Percentiles rank a stretch among this genome's conserved stretches.
Evolutionary conservation across 2,113 vertebrate genomes (phyloP).

Genomic region (Eudyptes chrysolophus): DNA sequence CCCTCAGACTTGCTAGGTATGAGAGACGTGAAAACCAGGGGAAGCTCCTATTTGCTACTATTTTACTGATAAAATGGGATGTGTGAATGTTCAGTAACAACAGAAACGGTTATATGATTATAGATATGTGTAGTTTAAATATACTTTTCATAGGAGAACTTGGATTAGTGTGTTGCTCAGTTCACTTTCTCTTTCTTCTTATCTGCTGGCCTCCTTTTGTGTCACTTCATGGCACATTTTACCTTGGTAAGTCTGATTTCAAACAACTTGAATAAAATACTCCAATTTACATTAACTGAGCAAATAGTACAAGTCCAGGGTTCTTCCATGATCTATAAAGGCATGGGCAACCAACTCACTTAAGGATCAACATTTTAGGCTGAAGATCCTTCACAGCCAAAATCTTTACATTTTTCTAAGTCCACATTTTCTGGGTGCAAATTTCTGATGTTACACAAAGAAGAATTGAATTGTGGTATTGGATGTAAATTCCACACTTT

Average conservation of each 20-base stretch:
- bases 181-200: neutral
- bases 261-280: neutral
- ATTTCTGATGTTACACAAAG: neutral
- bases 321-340: neutral
- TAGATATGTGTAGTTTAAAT: neutral
- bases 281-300: neutral
- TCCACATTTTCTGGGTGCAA: neutral
- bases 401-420: neutral
- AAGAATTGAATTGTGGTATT: neutral
- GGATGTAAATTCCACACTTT: neutral
- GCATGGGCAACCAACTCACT: neutral
- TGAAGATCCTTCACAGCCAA: neutral
- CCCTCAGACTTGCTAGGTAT: neutral
- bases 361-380: neutral
- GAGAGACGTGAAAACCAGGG: neutral
- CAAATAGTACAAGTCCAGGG: neutral
- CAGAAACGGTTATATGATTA: neutral
- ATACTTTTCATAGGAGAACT: neutral
- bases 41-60: neutral
- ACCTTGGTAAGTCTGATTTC: neutral
- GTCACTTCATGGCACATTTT: neutral
- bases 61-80: neutral
- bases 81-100: neutral
- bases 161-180: neutral
- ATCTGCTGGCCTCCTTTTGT: neutral